These are phyloP conservation scores for Cephus spinipes DNA, from an alignment of 2,888 invertebrate species.

Conservation along the genomic window DNA sequence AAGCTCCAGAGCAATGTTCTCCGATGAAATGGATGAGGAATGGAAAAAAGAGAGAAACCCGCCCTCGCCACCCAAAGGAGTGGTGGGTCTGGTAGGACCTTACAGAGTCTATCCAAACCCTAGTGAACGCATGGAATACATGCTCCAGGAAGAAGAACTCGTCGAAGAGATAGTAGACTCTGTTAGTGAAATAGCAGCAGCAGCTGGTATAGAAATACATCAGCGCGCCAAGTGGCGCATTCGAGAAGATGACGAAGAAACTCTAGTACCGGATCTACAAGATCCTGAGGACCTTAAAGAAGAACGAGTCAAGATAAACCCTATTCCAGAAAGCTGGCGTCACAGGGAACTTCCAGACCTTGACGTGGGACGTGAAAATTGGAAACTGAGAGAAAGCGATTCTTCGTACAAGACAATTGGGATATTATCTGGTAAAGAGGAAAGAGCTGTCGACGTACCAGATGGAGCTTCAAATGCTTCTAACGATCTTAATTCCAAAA, in stretches of 20 bases:
- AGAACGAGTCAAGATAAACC: slow-evolving; percentile 21
- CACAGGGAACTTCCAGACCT: slow-evolving; percentile 12
- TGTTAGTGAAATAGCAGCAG: slow-evolving; percentile 30
- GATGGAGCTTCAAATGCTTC: slow-evolving; percentile 35
- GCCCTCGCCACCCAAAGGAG: slow-evolving; percentile 46
- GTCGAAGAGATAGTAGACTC: slow-evolving; percentile 46
- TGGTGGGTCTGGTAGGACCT: slow-evolving; percentile 58
- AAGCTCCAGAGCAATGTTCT: slow-evolving; percentile 1
- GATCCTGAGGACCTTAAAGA: slow-evolving; percentile 19
- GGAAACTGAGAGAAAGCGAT: slow-evolving; percentile 20
- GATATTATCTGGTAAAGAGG: slow-evolving; percentile 42
- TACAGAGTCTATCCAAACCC: slow-evolving; percentile 50
- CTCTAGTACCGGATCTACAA: slow-evolving; percentile 43
- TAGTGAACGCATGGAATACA: slow-evolving; percentile 50
- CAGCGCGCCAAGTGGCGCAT: slow-evolving; percentile 53
- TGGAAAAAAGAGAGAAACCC: slow-evolving; percentile 18
- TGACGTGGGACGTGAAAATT: slow-evolving; percentile 14
- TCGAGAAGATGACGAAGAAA: slow-evolving; percentile 46
- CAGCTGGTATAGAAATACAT: slow-evolving; percentile 20
- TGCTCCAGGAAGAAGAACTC: slow-evolving; percentile 51
- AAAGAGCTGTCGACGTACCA: slow-evolving; percentile 53
- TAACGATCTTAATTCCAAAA: slow-evolving; percentile 19
- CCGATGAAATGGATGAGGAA: slow-evolving; percentile 24
- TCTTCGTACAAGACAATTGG: slow-evolving; percentile 12
- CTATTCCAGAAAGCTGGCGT: slow-evolving; percentile 9